Percentiles rank a stretch among this genome's conserved stretches.
phyloP scores from a whole-genome alignment of 2,888 invertebrate genomes.

The Philonicus albiceps region DNA sequence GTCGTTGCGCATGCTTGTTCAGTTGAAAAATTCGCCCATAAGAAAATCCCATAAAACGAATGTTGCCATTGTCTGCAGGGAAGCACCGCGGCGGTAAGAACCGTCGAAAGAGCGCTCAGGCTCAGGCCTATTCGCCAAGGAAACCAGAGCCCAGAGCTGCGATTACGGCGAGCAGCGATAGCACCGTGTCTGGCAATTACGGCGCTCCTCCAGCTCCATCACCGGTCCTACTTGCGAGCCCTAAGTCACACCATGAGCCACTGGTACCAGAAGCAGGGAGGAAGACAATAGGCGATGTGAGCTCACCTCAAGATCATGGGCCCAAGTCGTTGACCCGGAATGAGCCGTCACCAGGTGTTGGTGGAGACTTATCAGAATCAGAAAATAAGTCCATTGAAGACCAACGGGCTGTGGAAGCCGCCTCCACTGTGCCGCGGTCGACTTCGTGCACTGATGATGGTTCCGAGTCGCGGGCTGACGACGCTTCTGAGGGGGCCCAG shows the following conservation, averaged over 20 bases:
- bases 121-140: not conserved
- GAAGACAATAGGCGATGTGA: constrained; percentile 18
- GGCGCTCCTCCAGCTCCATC: not conserved
- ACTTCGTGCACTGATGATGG: constrained; percentile 6
- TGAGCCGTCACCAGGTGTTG: constrained; percentile 15
- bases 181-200: not conserved
- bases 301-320: constrained; percentile 30
- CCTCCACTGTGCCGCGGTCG: not conserved
- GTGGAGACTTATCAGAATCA: not conserved
- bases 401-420: constrained; percentile 3
- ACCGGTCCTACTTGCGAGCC: not conserved
- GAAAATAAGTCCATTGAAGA: constrained; percentile 16
- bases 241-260: not conserved
- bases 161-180: not conserved
- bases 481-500: not conserved
- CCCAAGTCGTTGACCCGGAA: constrained; percentile 26
- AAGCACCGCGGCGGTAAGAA: constrained; percentile 5
- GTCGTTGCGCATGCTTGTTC: constrained; percentile 21
- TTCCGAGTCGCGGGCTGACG: not conserved
- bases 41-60: constrained; percentile 20
- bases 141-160: not conserved
- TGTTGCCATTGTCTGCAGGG: constrained; percentile 29
- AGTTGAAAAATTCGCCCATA: not conserved
- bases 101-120: not conserved
- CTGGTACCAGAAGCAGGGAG: not conserved